Evolutionary conservation across 23 tunicate species (phyloP), one percentile per base, ranked within the genome.

Genomic region (Clavelina lepadiformis): DNA sequence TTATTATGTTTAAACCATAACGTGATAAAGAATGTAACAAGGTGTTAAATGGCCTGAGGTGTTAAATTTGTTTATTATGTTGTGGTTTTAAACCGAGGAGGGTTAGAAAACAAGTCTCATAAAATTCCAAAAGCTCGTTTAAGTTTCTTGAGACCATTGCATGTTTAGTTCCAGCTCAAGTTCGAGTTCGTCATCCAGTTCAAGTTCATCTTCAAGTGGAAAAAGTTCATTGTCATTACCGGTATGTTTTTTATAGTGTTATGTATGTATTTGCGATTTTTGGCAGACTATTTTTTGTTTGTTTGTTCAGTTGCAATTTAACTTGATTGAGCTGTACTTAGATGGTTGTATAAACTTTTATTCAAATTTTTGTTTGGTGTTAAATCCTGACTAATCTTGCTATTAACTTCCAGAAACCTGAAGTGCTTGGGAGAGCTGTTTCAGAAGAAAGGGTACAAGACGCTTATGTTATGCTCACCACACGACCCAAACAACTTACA

Each of bases 391-490:
- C n/a, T n/a, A n/a, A n/a, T n/a, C n/a, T n/a, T n/a, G n/a, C n/a
- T n/a, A n/a, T n/a, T n/a, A n/a, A n/a, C n/a, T 36, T 34, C 58
- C 53, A 74, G 76, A 88, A 88, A 74, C 87, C 82, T 3, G 89
- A 91, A 41, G 82, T 81, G 24, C 49, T 91, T 3, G 88, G 83
- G 18, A 69, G 80, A 19, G 69, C 74, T 20, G 50, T 71, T 3
- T 61, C 77, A 2, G 78, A 52, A 7, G 38, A 29, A 35, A 58
- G 58, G 19, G 69, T 18, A 1, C 68, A 91, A 64, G 91, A 82
- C 61, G 79, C 80, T 6, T 82, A 91, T 75, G 25, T 35, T 15
- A 62, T 81, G 3, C 31, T 82, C 1, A 71, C 73, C 74, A 35
- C 63, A 13, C 71, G 77, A 28, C 77, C 67, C 7, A 57, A 59